Conservation (phyloP, 2,113 vertebrate species). For the Gymnobelideus leadbeateri region DNA sequence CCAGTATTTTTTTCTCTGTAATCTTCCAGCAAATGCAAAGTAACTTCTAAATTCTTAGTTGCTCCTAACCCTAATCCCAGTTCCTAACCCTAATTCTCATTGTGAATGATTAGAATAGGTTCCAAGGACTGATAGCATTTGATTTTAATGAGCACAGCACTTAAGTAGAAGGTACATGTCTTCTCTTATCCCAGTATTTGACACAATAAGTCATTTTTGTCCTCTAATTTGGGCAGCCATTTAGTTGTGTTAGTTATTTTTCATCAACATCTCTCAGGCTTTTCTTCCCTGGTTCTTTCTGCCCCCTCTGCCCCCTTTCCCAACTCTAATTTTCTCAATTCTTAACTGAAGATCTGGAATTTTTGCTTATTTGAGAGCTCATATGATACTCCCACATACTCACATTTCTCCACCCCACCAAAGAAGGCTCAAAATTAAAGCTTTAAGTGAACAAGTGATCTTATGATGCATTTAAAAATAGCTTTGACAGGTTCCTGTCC, state of each 20-base stretch:
- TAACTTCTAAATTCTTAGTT: background rate
- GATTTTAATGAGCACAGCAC: background rate
- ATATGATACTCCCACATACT: background rate
- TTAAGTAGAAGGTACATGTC: background rate
- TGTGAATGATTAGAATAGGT: background rate
- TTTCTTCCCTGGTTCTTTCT: constrained; percentile 4
- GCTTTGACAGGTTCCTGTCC: background rate
- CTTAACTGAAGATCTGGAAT: background rate
- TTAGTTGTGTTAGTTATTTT: constrained; percentile 17
- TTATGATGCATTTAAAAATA: background rate
- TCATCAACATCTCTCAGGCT: background rate
- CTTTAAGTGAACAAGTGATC: background rate
- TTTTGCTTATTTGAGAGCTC: background rate
- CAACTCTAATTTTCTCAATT: background rate
- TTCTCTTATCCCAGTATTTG: background rate
- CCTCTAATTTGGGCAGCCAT: background rate
- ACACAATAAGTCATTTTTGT: background rate
- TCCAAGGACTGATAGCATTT: background rate
- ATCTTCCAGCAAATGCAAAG: background rate
- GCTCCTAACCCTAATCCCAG: background rate
- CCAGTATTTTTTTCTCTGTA: background rate
- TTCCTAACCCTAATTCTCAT: background rate
- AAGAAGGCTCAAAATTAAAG: constrained; percentile 13
- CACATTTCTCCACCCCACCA: background rate
- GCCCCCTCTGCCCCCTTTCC: background rate